phyloP scores from a whole-genome alignment of 2,797 vertebrate genomes.

The Falco novaeseelandiae region DNA sequence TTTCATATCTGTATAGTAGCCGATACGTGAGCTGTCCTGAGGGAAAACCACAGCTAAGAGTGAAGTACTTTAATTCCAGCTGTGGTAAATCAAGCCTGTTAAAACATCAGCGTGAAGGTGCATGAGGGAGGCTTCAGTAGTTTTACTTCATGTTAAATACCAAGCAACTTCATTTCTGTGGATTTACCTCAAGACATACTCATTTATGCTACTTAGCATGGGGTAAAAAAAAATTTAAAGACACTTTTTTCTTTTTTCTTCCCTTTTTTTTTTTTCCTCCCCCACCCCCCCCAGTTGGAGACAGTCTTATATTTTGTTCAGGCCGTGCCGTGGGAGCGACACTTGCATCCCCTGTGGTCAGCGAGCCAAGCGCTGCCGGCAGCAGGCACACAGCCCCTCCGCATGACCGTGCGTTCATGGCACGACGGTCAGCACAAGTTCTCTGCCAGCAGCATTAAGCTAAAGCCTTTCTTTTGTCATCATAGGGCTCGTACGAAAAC shows the following conservation, averaged over 20 bases:
- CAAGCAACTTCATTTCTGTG: not conserved
- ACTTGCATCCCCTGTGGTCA: not conserved
- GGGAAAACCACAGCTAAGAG: conserved; percentile 24
- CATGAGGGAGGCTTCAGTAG: not conserved
- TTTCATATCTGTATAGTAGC: not conserved
- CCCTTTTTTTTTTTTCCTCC: not conserved
- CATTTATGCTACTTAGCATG: not conserved
- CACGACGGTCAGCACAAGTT: not conserved
- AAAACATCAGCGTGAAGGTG: not conserved
- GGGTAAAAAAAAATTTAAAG: not conserved
- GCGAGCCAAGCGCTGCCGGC: not conserved
- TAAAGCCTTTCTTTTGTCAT: conserved; percentile 8
- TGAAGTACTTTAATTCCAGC: not conserved
- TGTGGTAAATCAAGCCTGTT: not conserved
- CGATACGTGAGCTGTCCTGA: not conserved
- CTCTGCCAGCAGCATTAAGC: not conserved
- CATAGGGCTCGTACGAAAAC: not conserved
- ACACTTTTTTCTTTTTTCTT: too few species aligned
- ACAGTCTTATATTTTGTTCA: conserved; percentile 1
- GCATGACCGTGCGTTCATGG: accelerated
- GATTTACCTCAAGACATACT: conserved; percentile 21
- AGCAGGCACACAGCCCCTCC: not conserved
- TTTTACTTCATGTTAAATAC: not conserved
- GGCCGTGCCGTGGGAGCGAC: not conserved
- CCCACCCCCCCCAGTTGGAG: not conserved